A percentile compares a stretch with the other conserved stretches of the same genome.
Evolutionary conservation across 2,888 invertebrate species (phyloP).

Genomic region (Protophormia terraenovae): DNA sequence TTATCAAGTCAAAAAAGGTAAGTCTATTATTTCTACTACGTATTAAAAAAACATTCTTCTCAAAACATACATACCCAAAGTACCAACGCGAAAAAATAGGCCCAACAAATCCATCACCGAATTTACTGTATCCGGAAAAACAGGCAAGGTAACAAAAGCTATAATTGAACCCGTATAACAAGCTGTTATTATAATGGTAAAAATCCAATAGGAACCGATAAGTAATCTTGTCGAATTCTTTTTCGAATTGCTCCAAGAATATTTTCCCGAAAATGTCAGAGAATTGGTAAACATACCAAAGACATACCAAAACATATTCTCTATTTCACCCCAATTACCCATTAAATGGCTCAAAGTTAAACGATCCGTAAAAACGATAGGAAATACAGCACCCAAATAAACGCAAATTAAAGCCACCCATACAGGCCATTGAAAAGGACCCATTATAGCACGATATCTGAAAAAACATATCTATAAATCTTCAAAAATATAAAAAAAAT

Average conservation of each 20-base stretch:
- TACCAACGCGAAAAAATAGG: constrained; percentile 87
- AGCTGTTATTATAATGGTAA: constrained; percentile 91
- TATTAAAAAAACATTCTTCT: no score
- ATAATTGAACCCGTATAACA: constrained; percentile 93
- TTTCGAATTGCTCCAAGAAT: constrained; percentile 87
- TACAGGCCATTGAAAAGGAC: constrained; percentile 91
- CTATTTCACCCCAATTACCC: constrained; percentile 87
- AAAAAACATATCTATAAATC: constrained; percentile 5
- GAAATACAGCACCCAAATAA: constrained; percentile 88
- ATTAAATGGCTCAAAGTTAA: constrained; percentile 86
- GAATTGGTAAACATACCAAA: constrained; percentile 93
- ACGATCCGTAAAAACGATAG: constrained; percentile 88
- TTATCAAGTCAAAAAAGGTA: not conserved
- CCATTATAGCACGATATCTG: constrained; percentile 91
- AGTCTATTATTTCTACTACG: no score
- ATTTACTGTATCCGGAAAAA: constrained; percentile 89
- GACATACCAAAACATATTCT: constrained; percentile 94
- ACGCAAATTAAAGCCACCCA: constrained; percentile 88
- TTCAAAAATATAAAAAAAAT: not conserved
- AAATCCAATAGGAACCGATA: constrained; percentile 91
- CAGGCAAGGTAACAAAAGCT: constrained; percentile 90
- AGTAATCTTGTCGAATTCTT: constrained; percentile 87
- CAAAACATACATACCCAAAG: constrained; percentile 84
- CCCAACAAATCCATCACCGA: constrained; percentile 85
- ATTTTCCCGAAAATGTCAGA: constrained; percentile 86